phyloP scores from a whole-genome alignment of 2,113 vertebrate genomes.

The Trogon surrucura region DNA sequence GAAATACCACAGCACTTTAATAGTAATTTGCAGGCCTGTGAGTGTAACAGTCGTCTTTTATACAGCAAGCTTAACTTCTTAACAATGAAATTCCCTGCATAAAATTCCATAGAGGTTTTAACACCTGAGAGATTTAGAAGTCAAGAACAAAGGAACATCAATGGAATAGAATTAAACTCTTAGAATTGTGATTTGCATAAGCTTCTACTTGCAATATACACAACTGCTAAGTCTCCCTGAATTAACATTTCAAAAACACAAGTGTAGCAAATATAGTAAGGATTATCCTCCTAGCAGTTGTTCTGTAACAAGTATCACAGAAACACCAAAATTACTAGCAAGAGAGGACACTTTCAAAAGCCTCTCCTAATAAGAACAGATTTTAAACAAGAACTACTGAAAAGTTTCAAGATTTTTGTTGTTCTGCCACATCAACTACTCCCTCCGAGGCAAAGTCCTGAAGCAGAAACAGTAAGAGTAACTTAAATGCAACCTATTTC shows the following conservation, averaged over 20 bases:
- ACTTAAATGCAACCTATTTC: not conserved
- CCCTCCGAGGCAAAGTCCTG: not conserved
- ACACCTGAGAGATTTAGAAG: not conserved
- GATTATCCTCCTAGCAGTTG: not conserved
- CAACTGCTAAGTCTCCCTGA: not conserved
- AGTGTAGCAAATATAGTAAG: not conserved
- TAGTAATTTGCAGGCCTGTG: not conserved
- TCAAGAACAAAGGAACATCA: not conserved
- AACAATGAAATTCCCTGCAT: not conserved
- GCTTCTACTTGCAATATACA: not conserved
- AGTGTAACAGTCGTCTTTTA: not conserved
- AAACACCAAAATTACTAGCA: not conserved
- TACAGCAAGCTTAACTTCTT: not conserved
- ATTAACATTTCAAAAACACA: constrained; percentile 34
- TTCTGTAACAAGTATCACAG: not conserved
- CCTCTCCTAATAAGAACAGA: not conserved
- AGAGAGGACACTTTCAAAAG: not conserved
- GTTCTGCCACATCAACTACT: not conserved
- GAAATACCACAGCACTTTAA: constrained; percentile 8
- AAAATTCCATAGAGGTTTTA: not conserved
- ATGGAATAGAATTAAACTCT: not conserved
- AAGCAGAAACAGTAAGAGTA: not conserved
- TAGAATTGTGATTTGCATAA: not conserved
- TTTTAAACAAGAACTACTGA: not conserved
- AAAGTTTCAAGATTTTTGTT: not conserved